A percentile compares a stretch with the other conserved stretches of the same genome.
These are phyloP conservation scores for Anticlea derivata DNA, from an alignment of 2,888 invertebrate species.

Conservation along the genomic window DNA sequence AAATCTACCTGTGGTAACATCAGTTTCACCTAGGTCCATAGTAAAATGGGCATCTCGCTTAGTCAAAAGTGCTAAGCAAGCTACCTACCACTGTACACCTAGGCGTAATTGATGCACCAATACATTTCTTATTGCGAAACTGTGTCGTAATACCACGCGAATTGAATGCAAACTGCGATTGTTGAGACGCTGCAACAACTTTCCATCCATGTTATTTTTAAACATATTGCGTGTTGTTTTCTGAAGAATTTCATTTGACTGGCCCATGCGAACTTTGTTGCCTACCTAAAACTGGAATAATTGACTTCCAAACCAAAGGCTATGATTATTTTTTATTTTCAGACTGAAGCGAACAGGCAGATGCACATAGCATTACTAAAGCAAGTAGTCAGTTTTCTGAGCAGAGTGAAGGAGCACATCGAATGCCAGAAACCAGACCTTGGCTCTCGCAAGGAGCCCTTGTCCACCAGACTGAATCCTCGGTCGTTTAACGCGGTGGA, in stretches of 20 bases:
- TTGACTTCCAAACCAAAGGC: too few species aligned
- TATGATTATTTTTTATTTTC: constrained; percentile 49
- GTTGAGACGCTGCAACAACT: constrained; percentile 21
- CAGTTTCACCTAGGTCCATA: too few species aligned
- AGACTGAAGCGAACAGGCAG: constrained; percentile 88
- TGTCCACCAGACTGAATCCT: constrained; percentile 42
- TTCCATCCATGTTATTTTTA: constrained; percentile 18
- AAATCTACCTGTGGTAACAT: too few species aligned
- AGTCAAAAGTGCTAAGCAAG: too few species aligned
- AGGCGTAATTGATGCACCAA: constrained; percentile 7
- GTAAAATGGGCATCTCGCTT: too few species aligned
- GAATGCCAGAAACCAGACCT: constrained; percentile 65
- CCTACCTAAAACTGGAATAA: too few species aligned
- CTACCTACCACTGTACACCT: too few species aligned
- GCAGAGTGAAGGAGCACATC: constrained; percentile 87
- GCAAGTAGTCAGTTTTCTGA: constrained; percentile 88
- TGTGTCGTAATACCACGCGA: constrained; percentile 44
- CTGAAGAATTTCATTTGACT: not conserved
- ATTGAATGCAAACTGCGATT: constrained; percentile 33
- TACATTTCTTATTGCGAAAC: constrained; percentile 41
- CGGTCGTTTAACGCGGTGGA: constrained; percentile 57
- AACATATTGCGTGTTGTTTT: constrained; percentile 9
- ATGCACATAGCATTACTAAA: constrained; percentile 89
- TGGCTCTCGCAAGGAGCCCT: constrained; percentile 42
- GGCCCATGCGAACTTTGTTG: constrained; percentile 1